Percentiles rank a stretch among this genome's conserved stretches.
phyloP scores from a whole-genome alignment of 1,140 invertebrate genomes.

The Monomorium pharaonis region DNA sequence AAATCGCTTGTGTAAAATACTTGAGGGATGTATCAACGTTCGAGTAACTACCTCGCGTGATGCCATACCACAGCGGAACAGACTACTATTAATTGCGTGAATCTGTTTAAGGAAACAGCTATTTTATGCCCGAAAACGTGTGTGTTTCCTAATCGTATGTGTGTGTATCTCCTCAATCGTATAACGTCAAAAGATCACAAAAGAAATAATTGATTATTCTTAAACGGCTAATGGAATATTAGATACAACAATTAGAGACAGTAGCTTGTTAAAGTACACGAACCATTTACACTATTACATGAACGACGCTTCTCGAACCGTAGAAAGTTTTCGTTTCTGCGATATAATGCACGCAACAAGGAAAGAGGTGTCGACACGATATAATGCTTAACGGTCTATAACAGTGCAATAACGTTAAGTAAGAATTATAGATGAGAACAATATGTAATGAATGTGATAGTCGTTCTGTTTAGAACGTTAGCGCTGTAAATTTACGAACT shows the following conservation, averaged over 20 bases:
- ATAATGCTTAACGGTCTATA: conserved; percentile 22
- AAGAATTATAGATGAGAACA: conserved; percentile 55
- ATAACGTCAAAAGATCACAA: background rate
- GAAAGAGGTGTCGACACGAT: conserved; percentile 9
- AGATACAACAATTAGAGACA: background rate
- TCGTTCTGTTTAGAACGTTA: conserved; percentile 74
- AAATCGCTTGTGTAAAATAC: conserved; percentile 33
- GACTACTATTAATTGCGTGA: conserved; percentile 12
- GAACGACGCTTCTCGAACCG: background rate
- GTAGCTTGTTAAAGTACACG: conserved; percentile 28
- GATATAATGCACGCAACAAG: conserved; percentile 1
- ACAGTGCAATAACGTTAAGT: conserved; percentile 55
- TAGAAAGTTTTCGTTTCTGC: conserved; percentile 49
- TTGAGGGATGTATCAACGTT: conserved; percentile 52
- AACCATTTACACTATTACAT: conserved; percentile 9
- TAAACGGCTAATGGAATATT: background rate
- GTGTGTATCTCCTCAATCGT: background rate
- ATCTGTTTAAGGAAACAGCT: conserved; percentile 4
- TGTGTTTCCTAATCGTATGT: background rate
- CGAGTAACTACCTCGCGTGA: conserved; percentile 70
- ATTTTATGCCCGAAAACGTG: conserved; percentile 1
- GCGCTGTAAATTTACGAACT: conserved; percentile 57
- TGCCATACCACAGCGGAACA: conserved; percentile 63
- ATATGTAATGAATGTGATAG: conserved; percentile 82
- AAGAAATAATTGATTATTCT: background rate